Conservation (phyloP, 2,113 vertebrate species). For the Mus pahari region DNA sequence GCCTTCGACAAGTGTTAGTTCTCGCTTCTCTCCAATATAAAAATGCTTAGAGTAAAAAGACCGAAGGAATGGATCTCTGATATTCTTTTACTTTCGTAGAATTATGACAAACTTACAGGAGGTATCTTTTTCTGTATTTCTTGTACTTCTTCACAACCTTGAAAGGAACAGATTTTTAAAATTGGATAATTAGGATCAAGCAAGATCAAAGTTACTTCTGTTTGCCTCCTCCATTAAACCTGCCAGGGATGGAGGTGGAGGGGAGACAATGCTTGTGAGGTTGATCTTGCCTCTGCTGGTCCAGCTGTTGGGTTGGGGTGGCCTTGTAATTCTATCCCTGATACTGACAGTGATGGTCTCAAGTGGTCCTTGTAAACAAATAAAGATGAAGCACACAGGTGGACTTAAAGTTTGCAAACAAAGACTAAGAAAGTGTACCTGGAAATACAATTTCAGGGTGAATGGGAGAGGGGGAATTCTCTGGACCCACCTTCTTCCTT, state of each 20-base stretch:
- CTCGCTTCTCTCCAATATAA: neutral
- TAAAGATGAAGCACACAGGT: neutral
- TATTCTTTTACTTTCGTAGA: slow-evolving; percentile 26
- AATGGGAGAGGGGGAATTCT: neutral
- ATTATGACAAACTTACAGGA: neutral
- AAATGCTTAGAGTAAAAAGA: neutral
- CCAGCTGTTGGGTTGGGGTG: neutral
- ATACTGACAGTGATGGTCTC: no score
- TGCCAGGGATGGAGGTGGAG: fast-evolving
- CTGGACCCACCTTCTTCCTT: neutral
- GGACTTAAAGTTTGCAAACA: neutral
- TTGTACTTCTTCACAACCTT: neutral
- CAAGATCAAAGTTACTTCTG: neutral
- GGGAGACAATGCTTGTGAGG: neutral
- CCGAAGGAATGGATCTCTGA: neutral
- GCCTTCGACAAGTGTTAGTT: neutral
- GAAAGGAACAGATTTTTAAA: neutral
- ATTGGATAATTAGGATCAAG: neutral
- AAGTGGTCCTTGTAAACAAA: neutral
- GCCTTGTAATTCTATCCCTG: neutral
- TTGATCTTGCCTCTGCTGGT: fast-evolving
- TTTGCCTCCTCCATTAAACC: neutral
- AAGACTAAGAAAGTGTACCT: neutral
- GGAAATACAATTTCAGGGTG: neutral
- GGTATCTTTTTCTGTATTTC: neutral